These are phyloP conservation scores for Xenopus laevis DNA, from an alignment of 2,113 vertebrate species.

Conservation along the genomic window DNA sequence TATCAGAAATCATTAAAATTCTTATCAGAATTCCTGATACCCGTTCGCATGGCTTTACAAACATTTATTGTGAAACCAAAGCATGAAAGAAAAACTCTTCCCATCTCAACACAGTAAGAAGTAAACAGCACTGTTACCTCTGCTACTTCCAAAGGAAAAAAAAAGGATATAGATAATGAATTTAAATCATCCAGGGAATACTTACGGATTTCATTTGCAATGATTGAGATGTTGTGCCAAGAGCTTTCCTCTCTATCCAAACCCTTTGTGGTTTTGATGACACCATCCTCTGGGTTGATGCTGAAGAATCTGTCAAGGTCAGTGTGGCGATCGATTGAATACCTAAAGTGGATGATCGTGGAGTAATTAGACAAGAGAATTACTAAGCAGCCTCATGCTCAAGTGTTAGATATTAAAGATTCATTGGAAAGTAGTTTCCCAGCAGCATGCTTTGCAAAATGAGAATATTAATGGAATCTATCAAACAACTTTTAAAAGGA, in stretches of 20 bases:
- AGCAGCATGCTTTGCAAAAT: conserved; percentile 36
- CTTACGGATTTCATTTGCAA: conserved; percentile 85
- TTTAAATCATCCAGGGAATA: conserved; percentile 44
- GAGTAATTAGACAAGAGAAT: conserved; percentile 54
- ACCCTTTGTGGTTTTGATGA: conserved; percentile 84
- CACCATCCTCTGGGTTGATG: conserved; percentile 84
- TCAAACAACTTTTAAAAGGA: conserved; percentile 35
- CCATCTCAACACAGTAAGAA: too few species aligned
- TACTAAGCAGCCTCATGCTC: conserved; percentile 40
- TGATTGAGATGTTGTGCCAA: conserved; percentile 95
- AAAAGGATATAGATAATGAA: neutral
- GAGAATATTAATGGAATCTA: conserved; percentile 53
- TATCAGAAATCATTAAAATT: too few species aligned
- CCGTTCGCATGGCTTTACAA: too few species aligned
- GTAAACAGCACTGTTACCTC: too few species aligned
- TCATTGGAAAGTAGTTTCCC: conserved; percentile 48
- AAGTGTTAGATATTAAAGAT: conserved; percentile 41
- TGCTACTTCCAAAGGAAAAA: too few species aligned
- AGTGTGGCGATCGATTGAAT: conserved; percentile 90
- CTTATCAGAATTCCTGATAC: too few species aligned
- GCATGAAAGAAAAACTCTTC: too few species aligned
- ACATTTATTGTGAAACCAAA: too few species aligned
- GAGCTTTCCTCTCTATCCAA: conserved; percentile 86
- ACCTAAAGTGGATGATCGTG: conserved; percentile 71
- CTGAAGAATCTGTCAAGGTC: conserved; percentile 91